These are phyloP conservation scores for Euleptes europaea DNA, from an alignment of 2,113 vertebrate genomes.

Conservation along the genomic window DNA sequence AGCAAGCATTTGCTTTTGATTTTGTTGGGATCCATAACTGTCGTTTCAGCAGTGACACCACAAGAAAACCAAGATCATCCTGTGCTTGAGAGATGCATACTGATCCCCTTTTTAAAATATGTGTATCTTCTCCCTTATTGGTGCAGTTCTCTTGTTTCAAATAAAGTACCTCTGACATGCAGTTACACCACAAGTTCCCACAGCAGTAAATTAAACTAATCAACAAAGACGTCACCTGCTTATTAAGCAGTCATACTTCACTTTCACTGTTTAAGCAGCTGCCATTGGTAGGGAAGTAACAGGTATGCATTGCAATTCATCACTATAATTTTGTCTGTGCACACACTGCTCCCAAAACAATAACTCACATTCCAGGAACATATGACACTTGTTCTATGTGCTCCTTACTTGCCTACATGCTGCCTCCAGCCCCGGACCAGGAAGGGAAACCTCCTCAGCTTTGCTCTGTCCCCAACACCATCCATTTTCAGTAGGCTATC, in stretches of 20 bases:
- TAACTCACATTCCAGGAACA: background rate
- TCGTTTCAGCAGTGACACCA: too few species aligned
- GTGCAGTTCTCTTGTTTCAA: background rate
- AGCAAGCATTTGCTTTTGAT: too few species aligned
- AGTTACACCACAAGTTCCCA: background rate
- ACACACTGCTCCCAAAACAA: background rate
- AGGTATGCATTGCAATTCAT: background rate
- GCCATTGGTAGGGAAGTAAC: too few species aligned
- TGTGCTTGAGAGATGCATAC: background rate
- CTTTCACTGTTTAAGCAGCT: background rate
- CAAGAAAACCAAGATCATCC: too few species aligned
- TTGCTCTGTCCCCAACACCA: background rate
- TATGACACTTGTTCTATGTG: background rate
- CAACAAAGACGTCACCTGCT: background rate
- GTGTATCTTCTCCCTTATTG: background rate
- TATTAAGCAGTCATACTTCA: background rate
- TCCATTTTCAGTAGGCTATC: background rate
- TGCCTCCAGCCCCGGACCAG: background rate
- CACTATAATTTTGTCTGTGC: background rate
- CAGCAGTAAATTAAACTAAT: background rate
- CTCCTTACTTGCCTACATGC: too few species aligned
- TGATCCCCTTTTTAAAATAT: background rate
- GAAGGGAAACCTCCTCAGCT: background rate
- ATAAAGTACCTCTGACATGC: background rate
- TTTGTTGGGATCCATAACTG: too few species aligned